Evolutionary conservation across 2,113 vertebrate species (phyloP), one percentile per base, ranked within the genome.

Genomic region (Pygathrix nemaeus): DNA sequence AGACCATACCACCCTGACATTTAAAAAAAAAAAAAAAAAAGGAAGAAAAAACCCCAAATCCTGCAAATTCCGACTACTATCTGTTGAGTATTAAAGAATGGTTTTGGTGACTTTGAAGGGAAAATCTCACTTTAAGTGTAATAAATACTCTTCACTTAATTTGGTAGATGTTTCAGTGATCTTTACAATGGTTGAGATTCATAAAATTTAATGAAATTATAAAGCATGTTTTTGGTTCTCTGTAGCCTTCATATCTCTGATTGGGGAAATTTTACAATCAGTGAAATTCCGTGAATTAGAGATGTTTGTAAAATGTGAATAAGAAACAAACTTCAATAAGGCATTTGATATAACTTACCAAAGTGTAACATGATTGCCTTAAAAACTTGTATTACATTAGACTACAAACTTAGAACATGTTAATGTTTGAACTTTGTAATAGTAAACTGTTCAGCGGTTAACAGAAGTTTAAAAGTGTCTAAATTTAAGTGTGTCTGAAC

Each of bases 81-180:
- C 93, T 88, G 59, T 84, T 95, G 52, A 94, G 57, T 97, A 73
- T 90, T 93, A 84, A 91, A 94, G 66, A 92, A 93, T 75, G 38
- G 38, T 80, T 78, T 92, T 40, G 40, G n/a, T 55, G 48, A 72
- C 78, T 91, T 97, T 80, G 43, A 45, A 93, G 76, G 64, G 57
- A 89, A 96, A 88, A 72, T 78, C 27, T 70, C 55, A 90, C 68
- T 90, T 97, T 96, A 82, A 86, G 48, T 93, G 50, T 88, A 92
- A 72, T 76, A 83, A 92, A 61, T 93, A 45, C 30, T 70, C 55
- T 91, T 91, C 38, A 48, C 48, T 78, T 97, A 81, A 68, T 96
- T 94, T 96, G 50, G 45, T 85, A 80, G 88, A 61, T 93, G 40
- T 89, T 96, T 95, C 82, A 35, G 38, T 94, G 57, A 88, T 93